Percentiles rank a stretch among this genome's conserved stretches.
Evolutionary conservation across 64 coral and sea anemone species (phyloP).

Genomic region (Astreopora myriophthalma): DNA sequence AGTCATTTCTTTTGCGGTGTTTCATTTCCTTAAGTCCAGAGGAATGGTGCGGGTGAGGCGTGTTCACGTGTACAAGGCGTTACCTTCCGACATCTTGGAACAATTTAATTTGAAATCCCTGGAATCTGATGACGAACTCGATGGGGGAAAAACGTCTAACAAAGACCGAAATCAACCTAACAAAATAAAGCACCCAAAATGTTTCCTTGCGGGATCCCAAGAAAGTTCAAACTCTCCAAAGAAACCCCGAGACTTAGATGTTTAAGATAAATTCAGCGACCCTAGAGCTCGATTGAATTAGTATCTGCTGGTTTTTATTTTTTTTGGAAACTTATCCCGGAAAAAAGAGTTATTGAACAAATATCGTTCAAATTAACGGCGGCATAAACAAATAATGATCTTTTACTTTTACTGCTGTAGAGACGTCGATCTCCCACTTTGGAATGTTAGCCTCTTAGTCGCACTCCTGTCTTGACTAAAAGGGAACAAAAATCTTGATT

Average conservation of each 20-base stretch:
- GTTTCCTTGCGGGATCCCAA: conserved; percentile 36
- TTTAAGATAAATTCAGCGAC: not conserved
- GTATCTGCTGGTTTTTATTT: too few species aligned
- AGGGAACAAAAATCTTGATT: too few species aligned
- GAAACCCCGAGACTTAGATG: not conserved
- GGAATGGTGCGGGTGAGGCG: conserved; percentile 75
- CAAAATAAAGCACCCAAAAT: conserved; percentile 41
- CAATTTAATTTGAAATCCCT: conserved; percentile 35
- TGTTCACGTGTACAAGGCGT: conserved; percentile 74
- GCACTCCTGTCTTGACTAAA: too few species aligned
- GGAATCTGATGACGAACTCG: not conserved
- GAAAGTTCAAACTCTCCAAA: not conserved
- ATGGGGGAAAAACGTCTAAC: not conserved
- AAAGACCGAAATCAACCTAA: not conserved
- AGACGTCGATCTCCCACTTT: too few species aligned
- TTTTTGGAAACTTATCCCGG: too few species aligned
- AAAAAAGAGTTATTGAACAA: too few species aligned
- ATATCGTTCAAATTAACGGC: too few species aligned
- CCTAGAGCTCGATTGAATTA: too few species aligned
- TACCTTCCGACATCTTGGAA: conserved; percentile 63
- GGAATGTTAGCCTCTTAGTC: too few species aligned
- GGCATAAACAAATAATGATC: too few species aligned
- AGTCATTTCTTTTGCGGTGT: conserved; percentile 16
- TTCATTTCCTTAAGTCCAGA: conserved; percentile 73
- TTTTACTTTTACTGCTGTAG: too few species aligned